phyloP scores from a whole-genome alignment of 92 coral and sea anemone genomes.

The Zoanthus solanderi region DNA sequence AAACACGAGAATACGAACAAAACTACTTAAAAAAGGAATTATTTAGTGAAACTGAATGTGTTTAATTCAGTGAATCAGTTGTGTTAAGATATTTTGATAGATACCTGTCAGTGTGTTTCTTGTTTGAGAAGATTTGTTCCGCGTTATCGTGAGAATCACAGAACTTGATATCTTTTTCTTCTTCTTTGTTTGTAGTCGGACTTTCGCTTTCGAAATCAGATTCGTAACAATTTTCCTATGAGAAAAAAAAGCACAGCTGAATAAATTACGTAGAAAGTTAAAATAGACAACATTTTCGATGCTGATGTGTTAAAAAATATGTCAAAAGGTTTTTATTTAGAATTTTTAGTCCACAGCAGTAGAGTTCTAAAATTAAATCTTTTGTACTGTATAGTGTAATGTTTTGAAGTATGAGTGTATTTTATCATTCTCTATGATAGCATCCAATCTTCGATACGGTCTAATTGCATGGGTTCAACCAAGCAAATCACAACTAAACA shows the following conservation, averaged over 20 bases:
- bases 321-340: not conserved
- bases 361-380: too few species aligned
- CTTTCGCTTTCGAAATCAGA: slow-evolving; percentile 42
- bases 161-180: not conserved
- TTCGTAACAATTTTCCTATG: slow-evolving; percentile 17
- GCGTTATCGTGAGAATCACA: not conserved
- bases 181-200: slow-evolving; percentile 17
- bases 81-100: too few species aligned
- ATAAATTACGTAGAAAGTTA: not conserved
- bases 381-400: too few species aligned
- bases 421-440: too few species aligned
- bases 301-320: not conserved
- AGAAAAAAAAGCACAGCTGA: not conserved
- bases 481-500: too few species aligned
- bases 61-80: not conserved
- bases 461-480: too few species aligned
- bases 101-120: not conserved
- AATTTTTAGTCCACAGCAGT: too few species aligned
- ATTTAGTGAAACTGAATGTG: not conserved
- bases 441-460: too few species aligned
- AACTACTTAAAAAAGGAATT: not conserved
- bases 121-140: slow-evolving; percentile 1
- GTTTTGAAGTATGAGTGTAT: too few species aligned
- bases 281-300: too few species aligned
- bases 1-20: too few species aligned